phyloP scores from a whole-genome alignment of 2,888 invertebrate genomes.

The Drosophila mayaguana region DNA sequence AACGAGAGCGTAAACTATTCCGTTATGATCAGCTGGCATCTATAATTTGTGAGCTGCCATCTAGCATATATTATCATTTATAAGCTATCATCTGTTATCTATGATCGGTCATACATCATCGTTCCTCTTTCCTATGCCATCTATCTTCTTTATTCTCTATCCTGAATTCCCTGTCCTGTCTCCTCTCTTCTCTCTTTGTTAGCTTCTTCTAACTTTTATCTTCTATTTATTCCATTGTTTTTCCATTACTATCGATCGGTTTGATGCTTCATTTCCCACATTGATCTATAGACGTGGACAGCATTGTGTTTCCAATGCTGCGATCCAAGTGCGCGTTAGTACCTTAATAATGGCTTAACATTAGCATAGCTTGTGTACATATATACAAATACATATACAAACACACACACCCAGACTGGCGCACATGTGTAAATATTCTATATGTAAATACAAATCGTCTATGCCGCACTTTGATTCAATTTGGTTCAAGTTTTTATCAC shows the following conservation, averaged over 20 bases:
- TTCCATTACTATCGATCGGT: not conserved
- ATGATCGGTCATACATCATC: not conserved
- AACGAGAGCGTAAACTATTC: not conserved
- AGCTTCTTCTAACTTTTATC: not conserved
- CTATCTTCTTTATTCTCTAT: not conserved
- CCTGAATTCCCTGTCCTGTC: not conserved
- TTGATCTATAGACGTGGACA: constrained; percentile 30
- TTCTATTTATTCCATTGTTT: not conserved
- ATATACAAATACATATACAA: constrained; percentile 5
- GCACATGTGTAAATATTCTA: not conserved
- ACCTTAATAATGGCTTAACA: constrained; percentile 71
- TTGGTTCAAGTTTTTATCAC: constrained; percentile 61
- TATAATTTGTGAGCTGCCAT: too few species aligned
- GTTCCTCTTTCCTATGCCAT: not conserved
- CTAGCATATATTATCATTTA: not conserved
- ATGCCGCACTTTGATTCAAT: constrained; percentile 68
- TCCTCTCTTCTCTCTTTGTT: not conserved
- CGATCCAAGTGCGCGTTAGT: constrained; percentile 58
- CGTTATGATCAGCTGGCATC: too few species aligned
- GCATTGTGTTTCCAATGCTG: constrained; percentile 43
- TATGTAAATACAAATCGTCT: constrained; percentile 51
- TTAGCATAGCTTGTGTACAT: constrained; percentile 58
- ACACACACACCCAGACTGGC: not conserved
- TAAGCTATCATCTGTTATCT: not conserved
- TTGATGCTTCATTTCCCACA: not conserved